phyloP scores from a whole-genome alignment of 1,140 invertebrate species.

The Zaprionus ornatus region DNA sequence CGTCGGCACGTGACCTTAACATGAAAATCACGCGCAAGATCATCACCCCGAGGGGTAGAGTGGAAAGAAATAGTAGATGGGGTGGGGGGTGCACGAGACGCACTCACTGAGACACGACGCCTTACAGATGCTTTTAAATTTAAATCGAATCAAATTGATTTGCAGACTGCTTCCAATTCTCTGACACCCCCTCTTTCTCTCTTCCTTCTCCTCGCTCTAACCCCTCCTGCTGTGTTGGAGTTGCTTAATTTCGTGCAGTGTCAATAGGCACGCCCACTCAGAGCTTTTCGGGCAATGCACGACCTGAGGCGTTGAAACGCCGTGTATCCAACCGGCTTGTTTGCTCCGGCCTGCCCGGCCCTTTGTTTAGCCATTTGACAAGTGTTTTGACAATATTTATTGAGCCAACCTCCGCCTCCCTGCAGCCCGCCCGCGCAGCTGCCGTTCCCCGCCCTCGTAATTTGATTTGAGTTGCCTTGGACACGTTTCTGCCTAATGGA shows the following conservation, averaged over 20 bases:
- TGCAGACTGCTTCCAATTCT: constrained; percentile 45
- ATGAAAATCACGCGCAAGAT: constrained; percentile 79
- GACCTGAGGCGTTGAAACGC: constrained; percentile 12
- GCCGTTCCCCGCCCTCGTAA: constrained; percentile 37
- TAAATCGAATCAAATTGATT: constrained; percentile 83
- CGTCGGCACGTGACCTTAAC: constrained; percentile 72
- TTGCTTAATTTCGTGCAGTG: constrained; percentile 48
- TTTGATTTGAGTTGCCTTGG: constrained; percentile 71
- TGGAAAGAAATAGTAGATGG: background rate
- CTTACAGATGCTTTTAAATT: constrained; percentile 78
- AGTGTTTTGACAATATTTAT: constrained; percentile 83
- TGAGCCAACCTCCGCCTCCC: constrained; percentile 42
- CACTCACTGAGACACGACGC: constrained; percentile 33
- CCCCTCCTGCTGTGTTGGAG: constrained; percentile 12
- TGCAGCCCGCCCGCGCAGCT: background rate
- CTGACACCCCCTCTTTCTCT: constrained; percentile 7
- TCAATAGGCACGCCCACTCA: constrained; percentile 61
- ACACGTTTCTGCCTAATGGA: constrained; percentile 82
- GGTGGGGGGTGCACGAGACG: constrained; percentile 1
- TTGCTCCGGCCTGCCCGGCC: constrained; percentile 21
- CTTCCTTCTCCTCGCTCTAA: background rate
- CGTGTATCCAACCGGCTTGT: constrained; percentile 40
- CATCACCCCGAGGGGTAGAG: constrained; percentile 14
- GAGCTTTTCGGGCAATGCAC: constrained; percentile 26
- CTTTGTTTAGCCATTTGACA: constrained; percentile 80